These are phyloP conservation scores for Clostera curtula DNA, from an alignment of 2,888 invertebrate genomes.

Conservation along the genomic window DNA sequence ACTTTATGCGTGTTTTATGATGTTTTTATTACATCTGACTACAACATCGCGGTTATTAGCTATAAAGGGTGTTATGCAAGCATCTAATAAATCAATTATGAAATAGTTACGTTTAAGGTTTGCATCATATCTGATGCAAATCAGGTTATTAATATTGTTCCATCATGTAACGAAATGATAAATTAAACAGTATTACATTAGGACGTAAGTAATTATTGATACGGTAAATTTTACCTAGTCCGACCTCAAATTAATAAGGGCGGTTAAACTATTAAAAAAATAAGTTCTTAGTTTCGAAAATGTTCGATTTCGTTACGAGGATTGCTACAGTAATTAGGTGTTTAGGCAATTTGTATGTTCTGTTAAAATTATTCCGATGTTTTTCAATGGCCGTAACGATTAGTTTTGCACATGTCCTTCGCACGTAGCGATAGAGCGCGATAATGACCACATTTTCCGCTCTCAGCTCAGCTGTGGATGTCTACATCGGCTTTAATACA, in stretches of 20 bases:
- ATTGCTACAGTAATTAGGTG: too few relatives aligned
- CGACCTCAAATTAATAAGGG: too few relatives aligned
- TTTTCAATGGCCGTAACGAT: too few relatives aligned
- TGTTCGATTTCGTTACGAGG: too few relatives aligned
- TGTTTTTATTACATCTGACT: constrained; percentile 33
- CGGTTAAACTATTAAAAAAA: too few relatives aligned
- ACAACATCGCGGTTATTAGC: constrained; percentile 28
- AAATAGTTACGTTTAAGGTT: constrained; percentile 17
- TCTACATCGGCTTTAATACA: constrained; percentile 31
- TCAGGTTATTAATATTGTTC: constrained; percentile 4
- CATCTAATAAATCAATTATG: constrained; percentile 32
- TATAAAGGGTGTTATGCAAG: constrained; percentile 32
- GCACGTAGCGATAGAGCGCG: constrained; percentile 34
- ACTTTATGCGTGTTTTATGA: constrained; percentile 31
- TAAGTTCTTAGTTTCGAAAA: too few relatives aligned
- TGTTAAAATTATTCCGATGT: too few relatives aligned
- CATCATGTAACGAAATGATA: too few relatives aligned
- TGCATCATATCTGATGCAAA: constrained; percentile 11
- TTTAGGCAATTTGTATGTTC: too few relatives aligned
- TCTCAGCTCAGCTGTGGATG: constrained; percentile 26
- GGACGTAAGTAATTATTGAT: too few relatives aligned
- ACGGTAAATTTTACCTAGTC: too few relatives aligned
- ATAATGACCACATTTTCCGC: constrained; percentile 48
- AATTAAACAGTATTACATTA: too few relatives aligned
- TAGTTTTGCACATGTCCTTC: constrained; percentile 39